Percentiles rank a stretch among this genome's conserved stretches.
Conservation (phyloP, 2,113 vertebrate genomes). For the Nothocercus julius region DNA sequence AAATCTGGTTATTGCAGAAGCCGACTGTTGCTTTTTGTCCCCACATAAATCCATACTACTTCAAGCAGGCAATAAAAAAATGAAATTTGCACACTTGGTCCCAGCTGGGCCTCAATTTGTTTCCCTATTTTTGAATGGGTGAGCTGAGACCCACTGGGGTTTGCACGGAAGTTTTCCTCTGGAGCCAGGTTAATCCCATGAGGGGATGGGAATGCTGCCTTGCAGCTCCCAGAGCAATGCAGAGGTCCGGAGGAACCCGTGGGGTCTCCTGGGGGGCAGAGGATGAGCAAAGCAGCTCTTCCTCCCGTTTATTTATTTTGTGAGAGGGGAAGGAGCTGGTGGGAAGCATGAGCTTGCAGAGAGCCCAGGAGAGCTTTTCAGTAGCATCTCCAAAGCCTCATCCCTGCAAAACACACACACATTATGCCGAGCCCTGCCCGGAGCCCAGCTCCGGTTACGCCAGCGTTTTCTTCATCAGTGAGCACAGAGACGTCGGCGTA, state of each 20-base stretch:
- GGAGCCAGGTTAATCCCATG: neutral
- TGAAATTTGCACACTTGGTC: fast-evolving
- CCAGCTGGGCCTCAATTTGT: neutral
- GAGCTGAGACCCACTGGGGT: fast-evolving
- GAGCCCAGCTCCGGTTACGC: slow-evolving; percentile 3
- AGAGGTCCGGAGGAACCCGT: neutral
- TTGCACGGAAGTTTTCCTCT: neutral
- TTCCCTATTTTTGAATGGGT: neutral
- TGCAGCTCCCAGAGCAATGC: fast-evolving
- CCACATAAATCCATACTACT: fast-evolving
- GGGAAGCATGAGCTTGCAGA: neutral
- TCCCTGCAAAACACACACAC: neutral
- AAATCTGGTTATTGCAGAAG: neutral
- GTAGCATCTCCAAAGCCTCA: neutral
- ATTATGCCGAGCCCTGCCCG: neutral
- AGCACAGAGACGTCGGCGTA: neutral
- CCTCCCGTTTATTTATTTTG: neutral
- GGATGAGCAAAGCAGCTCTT: neutral
- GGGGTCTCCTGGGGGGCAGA: neutral
- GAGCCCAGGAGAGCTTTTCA: neutral
- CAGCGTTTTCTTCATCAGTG: neutral
- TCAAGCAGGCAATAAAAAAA: too few species aligned
- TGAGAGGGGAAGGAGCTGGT: neutral
- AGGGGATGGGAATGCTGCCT: neutral
- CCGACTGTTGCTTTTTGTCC: neutral